Evolutionary conservation across 2,113 vertebrate species (phyloP), one percentile per base, ranked within the genome.

Genomic region (Gallinago jamesoni): DNA sequence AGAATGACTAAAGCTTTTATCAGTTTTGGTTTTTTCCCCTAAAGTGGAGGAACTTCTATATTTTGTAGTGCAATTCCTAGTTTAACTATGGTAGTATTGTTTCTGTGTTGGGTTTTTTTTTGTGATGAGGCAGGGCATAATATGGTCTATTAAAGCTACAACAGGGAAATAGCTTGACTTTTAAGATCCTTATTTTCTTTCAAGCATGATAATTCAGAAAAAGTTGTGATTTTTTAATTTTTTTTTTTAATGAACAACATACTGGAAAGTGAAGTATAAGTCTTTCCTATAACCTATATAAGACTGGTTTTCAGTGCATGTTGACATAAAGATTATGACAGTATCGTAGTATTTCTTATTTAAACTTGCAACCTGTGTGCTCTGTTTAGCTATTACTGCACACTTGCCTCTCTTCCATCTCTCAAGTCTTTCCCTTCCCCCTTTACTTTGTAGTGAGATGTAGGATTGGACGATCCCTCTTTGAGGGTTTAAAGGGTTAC

Each of bases 1-100:
- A 59, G 16, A 80, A 37, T 14, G 48, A 24, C 24, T 52, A 43
- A 84, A 79, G 21, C 18, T 85, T 90, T 69, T 70, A 7, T 25
- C 1, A 5, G 1, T 31, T 8, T 23, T 28, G 15, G 8, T 12
- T 45, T 31, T 47, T 17, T 13, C 21, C 11, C 6, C 17, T 3
- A 1, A 63, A 63, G 53, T 3, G 0, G 19, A 76, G 57, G 41
- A 69, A 50, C 21, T 82, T 77, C 11, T 76, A 30, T 69, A 66
- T 56, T 59, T 8, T 39, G 7, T 60, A 53, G 28, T 19, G 14
- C 50, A 41, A 37, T 83, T 39, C 3, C 4, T 64, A 60, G 33
- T 74, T 94, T 43, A 64, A 31, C 27, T 12, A 9, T 24, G 4
- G 25, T 73, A n/a, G 17, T 53, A n/a, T 30, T 74, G 24, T 4